Evolutionary conservation across 2,797 vertebrate species (phyloP).

Genomic region (Zalophus californianus): DNA sequence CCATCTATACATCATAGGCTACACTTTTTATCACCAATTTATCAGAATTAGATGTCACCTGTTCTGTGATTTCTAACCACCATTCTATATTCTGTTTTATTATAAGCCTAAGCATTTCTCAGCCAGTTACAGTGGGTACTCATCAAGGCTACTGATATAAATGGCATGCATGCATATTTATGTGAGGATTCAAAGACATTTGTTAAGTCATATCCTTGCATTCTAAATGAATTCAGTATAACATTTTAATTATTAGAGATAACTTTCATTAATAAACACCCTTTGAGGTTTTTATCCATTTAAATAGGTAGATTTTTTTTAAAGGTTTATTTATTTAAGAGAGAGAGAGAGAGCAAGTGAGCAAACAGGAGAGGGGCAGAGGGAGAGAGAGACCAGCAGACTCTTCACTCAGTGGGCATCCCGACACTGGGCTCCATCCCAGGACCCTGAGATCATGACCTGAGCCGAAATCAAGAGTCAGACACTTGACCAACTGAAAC

Average conservation of each 20-base stretch:
- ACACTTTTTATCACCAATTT: conserved; percentile 88
- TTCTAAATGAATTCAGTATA: conserved; percentile 86
- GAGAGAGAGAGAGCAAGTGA: not conserved
- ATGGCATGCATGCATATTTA: conserved; percentile 90
- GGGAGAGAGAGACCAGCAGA: not conserved
- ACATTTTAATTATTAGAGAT: conserved; percentile 81
- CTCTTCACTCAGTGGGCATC: not conserved
- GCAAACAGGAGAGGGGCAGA: not conserved
- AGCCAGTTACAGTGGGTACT: conserved; percentile 89
- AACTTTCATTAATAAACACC: conserved; percentile 71
- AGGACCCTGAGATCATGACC: not conserved
- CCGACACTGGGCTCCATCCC: not conserved
- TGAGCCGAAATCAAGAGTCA: not conserved
- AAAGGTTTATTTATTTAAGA: not conserved
- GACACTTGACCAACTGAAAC: not conserved
- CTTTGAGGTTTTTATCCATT: conserved; percentile 81
- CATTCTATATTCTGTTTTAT: conserved; percentile 87
- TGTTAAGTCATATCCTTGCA: conserved; percentile 90
- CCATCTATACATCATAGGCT: conserved; percentile 87
- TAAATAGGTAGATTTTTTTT: conserved; percentile 80
- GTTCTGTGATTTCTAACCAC: conserved; percentile 90
- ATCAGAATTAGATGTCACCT: conserved; percentile 90
- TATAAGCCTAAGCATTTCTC: conserved; percentile 88
- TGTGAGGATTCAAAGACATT: conserved; percentile 90
- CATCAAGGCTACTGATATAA: conserved; percentile 92